Evolutionary conservation across 2,888 invertebrate species (phyloP), one percentile per base, ranked within the genome.

Genomic region (Drosophila parthenogenetica): DNA sequence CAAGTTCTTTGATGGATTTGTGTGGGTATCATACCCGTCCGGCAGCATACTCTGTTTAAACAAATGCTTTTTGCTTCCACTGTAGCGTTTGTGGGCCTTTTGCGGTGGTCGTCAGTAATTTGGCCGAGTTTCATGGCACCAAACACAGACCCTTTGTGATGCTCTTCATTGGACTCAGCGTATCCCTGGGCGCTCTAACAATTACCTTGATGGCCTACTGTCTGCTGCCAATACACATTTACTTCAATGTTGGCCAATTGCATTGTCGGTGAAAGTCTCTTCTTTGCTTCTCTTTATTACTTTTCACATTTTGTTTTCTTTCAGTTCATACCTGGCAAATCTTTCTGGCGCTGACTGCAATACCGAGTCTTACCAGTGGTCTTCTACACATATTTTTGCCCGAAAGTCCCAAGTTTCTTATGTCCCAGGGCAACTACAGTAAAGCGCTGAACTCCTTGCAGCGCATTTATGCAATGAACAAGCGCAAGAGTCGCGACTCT

Each of bases 91-190:
- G 94, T 72, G 96, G 96, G 0, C 96, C 96, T 0, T 95, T 95
- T 88, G 95, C 96, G 0, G 94, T 96, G 13, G 91, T 95, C 50
- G 94, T 95, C 79, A 93, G 95, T 0, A 96, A 96, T 90, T 85
- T 96, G 57, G 95, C 95, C 0, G 96, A 96, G 90, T 94, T 96
- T 58, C 96, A 96, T 87, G 93, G 94, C 25, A 93, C 94, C 0
- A 93, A 94, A 69, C 93, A 95, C 72, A 93, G 96, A 17, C 93
- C 94, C 0, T 93, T 94, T 14, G 94, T 95, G 40, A 93, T 95
- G 64, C 93, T 95, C 69, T 93, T 94, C 67, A 93, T 94, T 11
- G 95, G 95, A 37, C 91, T 95, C 5, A 94, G 95, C 80, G 94
- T 94, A 78, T 94, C 95, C 49, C 81, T 94, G n/a, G 95, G 94